Evolutionary conservation across 2,888 invertebrate genomes (phyloP), one percentile per base, ranked within the genome.

Genomic region (Sphaerophoria rueppellii): DNA sequence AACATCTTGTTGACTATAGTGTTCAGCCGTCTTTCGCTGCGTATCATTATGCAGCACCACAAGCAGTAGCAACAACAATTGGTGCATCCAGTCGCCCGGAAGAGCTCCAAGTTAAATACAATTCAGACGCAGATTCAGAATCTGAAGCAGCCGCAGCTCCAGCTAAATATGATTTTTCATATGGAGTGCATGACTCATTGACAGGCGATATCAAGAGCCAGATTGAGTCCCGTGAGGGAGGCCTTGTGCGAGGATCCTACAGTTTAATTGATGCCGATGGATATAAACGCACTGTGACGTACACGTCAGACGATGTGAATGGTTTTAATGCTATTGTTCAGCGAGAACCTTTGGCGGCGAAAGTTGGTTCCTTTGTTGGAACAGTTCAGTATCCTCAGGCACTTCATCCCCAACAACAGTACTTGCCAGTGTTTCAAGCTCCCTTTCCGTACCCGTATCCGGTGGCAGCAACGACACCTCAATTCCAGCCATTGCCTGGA

Each of bases 291-390:
- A 93, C 92, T 35, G 93, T 93, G 0, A 92, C 93, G 72, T 93
- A 93, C 89, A 92, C 92, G 32, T 93, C 93, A 73, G 93, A 93
- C 88, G 91, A 92, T 81, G 89, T 92, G 86, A 93, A 93, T 80
- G 93, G 93, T 83, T 93, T 93, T 89, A 93, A 93, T 88, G 93
- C 93, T 55, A 92, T 93, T 48, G 93, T 93, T 14, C 92, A 92
- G 87, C 93, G 92, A 85, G 93, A 93, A 88, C 93, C 93, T 11
- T 61, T 90, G 73, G 81, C 24, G 2, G 24, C 88, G 32, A 88
- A 87, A 55, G 87, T 88, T 4, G 88, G 87, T 43, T 75, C 88
- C 37, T 86, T 87, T 14, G 83, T 88, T 52, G 88, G 86, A 11
- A 81, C 88, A 24, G 72, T 48, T 40, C 75, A 80, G 9, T 35